A percentile compares a stretch with the other conserved stretches of the same genome.
Conservation (phyloP, 2,113 vertebrate genomes). For the Telmatochromis sp. region DNA sequence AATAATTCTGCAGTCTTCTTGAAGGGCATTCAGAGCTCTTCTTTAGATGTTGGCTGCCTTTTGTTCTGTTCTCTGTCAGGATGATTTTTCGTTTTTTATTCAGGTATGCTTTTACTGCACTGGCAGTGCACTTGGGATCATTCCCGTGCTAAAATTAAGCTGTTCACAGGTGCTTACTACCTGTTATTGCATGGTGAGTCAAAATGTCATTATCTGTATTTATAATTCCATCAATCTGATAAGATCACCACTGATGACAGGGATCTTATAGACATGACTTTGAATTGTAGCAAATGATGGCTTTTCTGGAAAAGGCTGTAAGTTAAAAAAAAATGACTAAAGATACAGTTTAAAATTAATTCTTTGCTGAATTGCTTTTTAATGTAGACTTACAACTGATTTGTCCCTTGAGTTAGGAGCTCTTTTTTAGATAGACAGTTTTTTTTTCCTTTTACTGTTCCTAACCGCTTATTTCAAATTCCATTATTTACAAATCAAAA, state of each 20-base stretch:
- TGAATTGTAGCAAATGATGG: neutral
- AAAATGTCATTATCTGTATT: neutral
- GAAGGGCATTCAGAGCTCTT: neutral
- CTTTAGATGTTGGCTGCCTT: neutral
- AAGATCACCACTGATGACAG: neutral
- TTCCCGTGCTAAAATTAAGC: neutral
- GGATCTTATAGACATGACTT: neutral
- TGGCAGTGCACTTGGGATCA: neutral
- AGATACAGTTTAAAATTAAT: neutral
- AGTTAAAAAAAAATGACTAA: neutral
- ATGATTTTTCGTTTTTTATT: neutral
- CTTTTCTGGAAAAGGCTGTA: neutral
- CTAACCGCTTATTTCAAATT: neutral
- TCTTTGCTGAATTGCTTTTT: neutral
- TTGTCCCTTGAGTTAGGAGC: neutral
- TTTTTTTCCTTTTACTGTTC: neutral
- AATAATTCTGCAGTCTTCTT: neutral
- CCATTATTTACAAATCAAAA: neutral
- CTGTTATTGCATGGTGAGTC: neutral
- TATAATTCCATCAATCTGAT: neutral
- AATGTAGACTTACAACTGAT: neutral
- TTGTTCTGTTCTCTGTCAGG: neutral
- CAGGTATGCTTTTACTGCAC: neutral
- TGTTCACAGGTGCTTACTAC: neutral
- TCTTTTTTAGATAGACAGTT: neutral